Evolutionary conservation across 2,888 invertebrate genomes (phyloP), one percentile per base, ranked within the genome.

Genomic region (Eurytoma adleriae): DNA sequence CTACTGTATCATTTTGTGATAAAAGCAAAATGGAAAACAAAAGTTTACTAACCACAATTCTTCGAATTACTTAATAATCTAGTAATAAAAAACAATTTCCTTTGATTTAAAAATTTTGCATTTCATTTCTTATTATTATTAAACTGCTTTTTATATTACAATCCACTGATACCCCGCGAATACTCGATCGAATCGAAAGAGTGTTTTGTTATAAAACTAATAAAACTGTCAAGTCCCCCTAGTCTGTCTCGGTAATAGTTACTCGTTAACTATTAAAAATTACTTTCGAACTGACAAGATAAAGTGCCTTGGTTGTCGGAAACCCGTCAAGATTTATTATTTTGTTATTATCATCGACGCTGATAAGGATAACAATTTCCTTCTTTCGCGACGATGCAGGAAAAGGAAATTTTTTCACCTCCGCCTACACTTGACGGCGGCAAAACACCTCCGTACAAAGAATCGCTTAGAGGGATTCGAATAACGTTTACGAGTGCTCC

Each of bases 291-390:
- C 2, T 27, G 73, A 57, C 62, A 50, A 79, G 74, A 74, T 79
- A 79, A 78, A 73, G 64, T 62, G 27, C 56, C 67, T 20, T 30
- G 54, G 69, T 69, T 64, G 61, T 69, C 69, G 67, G 75, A 76
- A 75, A 59, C 40, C 24, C 59, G 24, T 48, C 61, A 77, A 77
- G 80, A 80, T 80, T 77, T 80, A 80, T 80, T 80, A 80, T 77
- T 80, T 68, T 73, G 57, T 77, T 80, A 80, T 77, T 69, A 77
- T 80, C 77, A 62, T 30, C n/a, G 3, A n/a, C 16, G 18, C 57
- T 13, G 7, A 24, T 12, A 16, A n/a, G 20, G 77, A 77, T 80
- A 77, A 76, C 52, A 56, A 20, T 71, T 72, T 67, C 66, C 18
- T 67, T 75, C 54, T 70, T 40, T 50, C 13, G 57, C 59, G 74